A percentile compares a stretch with the other conserved stretches of the same genome.
Evolutionary conservation across 2,797 vertebrate species (phyloP).

Genomic region (Karalla daura): DNA sequence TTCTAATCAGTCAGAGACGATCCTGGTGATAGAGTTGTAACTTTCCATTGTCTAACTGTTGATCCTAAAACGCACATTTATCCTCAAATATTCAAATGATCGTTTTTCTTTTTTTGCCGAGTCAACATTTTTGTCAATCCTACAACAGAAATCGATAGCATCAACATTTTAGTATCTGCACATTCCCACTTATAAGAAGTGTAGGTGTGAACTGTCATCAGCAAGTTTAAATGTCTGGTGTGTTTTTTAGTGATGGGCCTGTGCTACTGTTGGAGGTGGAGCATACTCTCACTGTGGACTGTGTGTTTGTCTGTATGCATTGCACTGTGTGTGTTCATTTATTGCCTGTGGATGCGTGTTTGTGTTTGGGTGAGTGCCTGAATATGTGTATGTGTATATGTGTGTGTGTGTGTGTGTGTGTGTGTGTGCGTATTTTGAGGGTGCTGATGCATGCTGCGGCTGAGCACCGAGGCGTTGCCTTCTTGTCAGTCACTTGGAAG

Average conservation of each 20-base stretch:
- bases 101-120: too few relatives aligned
- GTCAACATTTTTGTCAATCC: too few relatives aligned
- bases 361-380: background rate
- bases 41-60: too few relatives aligned
- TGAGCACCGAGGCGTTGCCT: constrained; percentile 55
- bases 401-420: background rate
- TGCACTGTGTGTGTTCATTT: background rate
- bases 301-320: background rate
- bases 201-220: too few relatives aligned
- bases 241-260: constrained; percentile 21
- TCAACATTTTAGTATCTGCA: background rate
- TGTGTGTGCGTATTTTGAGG: constrained; percentile 17
- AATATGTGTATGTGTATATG: constrained; percentile 4
- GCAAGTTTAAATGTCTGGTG: too few relatives aligned
- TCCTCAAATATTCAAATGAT: too few relatives aligned
- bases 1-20: too few relatives aligned
- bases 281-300: constrained; percentile 22
- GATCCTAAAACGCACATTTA: too few relatives aligned
- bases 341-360: constrained; percentile 1
- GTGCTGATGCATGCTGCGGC: constrained; percentile 50
- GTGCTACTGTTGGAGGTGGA: constrained; percentile 28
- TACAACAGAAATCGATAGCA: too few relatives aligned
- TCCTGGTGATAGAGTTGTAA: too few relatives aligned
- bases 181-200: too few relatives aligned
- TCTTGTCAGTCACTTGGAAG: constrained; percentile 56